Percentiles rank a stretch among this genome's conserved stretches.
Conservation (phyloP, 2,888 invertebrate genomes). For the Limnephilus lunatus region DNA sequence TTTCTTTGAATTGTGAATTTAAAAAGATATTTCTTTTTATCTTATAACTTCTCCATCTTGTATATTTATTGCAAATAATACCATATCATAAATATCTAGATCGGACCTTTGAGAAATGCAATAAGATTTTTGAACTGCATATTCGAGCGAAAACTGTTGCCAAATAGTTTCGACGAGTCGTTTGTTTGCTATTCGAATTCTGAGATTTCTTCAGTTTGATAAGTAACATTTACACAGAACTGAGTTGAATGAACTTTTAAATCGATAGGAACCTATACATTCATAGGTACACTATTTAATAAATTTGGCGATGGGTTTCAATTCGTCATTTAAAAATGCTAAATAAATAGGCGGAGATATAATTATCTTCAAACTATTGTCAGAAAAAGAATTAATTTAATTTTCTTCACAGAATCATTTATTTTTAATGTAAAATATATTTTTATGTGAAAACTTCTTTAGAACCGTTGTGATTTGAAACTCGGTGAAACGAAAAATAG, state of each 20-base stretch:
- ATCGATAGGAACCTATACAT: background rate
- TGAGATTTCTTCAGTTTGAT: background rate
- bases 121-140: background rate
- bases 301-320: background rate
- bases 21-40: too few relatives aligned
- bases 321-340: background rate
- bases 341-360: background rate
- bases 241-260: background rate
- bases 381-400: background rate
- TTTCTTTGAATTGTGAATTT: too few relatives aligned
- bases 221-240: background rate
- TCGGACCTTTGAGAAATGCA: background rate
- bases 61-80: too few relatives aligned
- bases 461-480: too few relatives aligned
- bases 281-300: too few relatives aligned
- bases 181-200: conserved; percentile 4
- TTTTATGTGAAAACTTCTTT: too few relatives aligned
- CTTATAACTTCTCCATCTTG: too few relatives aligned
- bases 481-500: too few relatives aligned
- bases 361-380: background rate
- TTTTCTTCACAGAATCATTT: too few relatives aligned
- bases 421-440: too few relatives aligned
- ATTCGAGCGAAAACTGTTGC: background rate
- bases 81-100: too few relatives aligned
- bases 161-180: conserved; percentile 16